Base-by-base conservation (phyloP, 2,113 vertebrate genomes). In the Gadus macrocephalus region DNA sequence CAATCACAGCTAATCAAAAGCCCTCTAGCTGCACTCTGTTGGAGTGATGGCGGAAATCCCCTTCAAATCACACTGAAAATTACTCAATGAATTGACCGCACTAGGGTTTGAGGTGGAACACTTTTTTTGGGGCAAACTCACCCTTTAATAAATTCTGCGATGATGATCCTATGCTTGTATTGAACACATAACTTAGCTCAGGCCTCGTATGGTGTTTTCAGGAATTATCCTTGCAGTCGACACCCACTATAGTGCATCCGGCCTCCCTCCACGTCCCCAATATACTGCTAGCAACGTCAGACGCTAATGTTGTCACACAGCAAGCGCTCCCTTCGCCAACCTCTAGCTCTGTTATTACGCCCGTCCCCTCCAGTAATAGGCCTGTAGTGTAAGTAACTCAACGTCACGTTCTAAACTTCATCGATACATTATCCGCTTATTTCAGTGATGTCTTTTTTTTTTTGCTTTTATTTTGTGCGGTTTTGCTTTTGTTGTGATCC, bases 341-440 rank as follows among this genome's bases (percentile, higher is more conserved):
- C 22, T 97, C 97, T 87, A 98, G 96, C 92, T 96, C 97, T 93
- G 97, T 99, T 92, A 98, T 98, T 91, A 98, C 97, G 83, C 97
- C 98, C 89, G 95, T 95, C 87, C 96, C 97, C 63, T 94, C 97
- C 73, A 95, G 96, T 89, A 99, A 95, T 91, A 95, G 97, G 84
- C 94, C 96, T 83, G 95, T 99, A 89, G 95, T 98, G 97, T 99
- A 94, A 98, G 97, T 97, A 89, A 89, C 78, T 82, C 68, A 83
- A 87, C 62, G 76, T 90, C 82, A 73, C 75, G 86, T 80, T 86
- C 71, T 78, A 56, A 64, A 75, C 77, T 64, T 78, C 63, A 65
- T 67, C 28, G 68, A 83, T 65, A 14, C 74, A 71, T 80, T 73
- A 68, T 74, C 63, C 67, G 64, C 53, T 83, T 38, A 67, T 82